Conservation (phyloP, 2,888 invertebrate genomes). For the Allophyes oxyacanthae region DNA sequence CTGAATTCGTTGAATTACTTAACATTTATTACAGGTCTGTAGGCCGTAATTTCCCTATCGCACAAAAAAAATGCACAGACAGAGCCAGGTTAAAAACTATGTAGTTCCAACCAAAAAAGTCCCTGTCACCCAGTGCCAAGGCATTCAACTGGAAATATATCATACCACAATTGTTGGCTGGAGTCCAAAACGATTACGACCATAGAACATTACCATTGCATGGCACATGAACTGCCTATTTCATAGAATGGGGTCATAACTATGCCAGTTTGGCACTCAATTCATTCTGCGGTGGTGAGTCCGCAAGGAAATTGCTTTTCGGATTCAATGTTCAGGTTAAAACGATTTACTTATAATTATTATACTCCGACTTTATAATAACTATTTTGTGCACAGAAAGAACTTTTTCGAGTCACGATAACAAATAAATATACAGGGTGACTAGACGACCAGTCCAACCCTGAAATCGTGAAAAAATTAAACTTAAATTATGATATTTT, state of each 20-base stretch:
- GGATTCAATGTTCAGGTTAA: not conserved
- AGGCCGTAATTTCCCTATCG: too few species aligned
- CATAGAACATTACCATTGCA: conserved; percentile 39
- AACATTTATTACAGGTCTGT: too few species aligned
- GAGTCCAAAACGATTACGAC: conserved; percentile 46
- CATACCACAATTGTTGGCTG: conserved; percentile 37
- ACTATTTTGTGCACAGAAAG: too few species aligned
- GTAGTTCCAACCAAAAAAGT: conserved; percentile 9
- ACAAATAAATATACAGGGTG: too few species aligned
- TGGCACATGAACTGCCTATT: conserved; percentile 49
- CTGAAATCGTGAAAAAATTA: too few species aligned
- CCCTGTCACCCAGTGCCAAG: conserved; percentile 34
- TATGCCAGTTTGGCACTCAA: conserved; percentile 20
- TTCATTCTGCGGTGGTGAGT: conserved; percentile 30
- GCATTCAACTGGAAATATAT: conserved; percentile 26
- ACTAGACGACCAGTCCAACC: too few species aligned
- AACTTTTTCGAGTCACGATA: not conserved
- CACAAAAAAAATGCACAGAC: too few species aligned
- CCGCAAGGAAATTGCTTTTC: not conserved
- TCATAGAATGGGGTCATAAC: conserved; percentile 34
- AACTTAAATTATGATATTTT: too few species aligned
- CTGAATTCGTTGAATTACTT: too few species aligned
- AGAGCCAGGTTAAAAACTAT: not conserved
- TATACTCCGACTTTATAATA: not conserved
- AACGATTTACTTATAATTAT: not conserved